Percentiles rank a stretch among this genome's conserved stretches.
Conservation (phyloP, 2,797 vertebrate species). For the Pygocentrus nattereri region DNA sequence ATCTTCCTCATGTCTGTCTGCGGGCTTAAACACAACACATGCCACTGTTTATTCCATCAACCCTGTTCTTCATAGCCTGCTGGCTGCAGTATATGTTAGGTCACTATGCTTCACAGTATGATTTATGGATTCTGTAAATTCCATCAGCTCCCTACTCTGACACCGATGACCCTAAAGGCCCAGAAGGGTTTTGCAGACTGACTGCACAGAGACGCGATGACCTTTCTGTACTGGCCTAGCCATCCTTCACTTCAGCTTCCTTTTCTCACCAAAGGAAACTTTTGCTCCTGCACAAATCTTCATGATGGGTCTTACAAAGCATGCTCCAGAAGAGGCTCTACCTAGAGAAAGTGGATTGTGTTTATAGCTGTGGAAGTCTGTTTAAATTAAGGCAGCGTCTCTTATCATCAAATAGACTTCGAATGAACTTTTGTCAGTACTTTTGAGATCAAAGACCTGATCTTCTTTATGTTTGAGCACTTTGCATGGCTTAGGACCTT, state of each 20-base stretch:
- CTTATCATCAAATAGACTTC: background rate
- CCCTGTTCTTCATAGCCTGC: background rate
- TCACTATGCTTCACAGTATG: background rate
- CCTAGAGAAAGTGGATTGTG: background rate
- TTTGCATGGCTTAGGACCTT: background rate
- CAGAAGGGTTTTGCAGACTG: background rate
- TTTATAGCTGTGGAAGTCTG: background rate
- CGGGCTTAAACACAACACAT: conserved; percentile 39
- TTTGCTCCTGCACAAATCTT: conserved; percentile 5
- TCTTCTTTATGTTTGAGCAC: background rate
- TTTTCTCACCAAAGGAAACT: conserved; percentile 3
- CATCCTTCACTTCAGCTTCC: conserved; percentile 21
- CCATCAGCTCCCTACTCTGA: background rate
- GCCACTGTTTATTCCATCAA: conserved; percentile 8
- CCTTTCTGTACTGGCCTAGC: conserved; percentile 37
- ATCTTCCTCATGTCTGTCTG: conserved; percentile 31
- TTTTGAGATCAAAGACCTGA: background rate
- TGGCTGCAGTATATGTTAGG: background rate
- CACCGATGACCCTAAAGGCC: conserved; percentile 21
- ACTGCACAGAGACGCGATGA: conserved; percentile 30
- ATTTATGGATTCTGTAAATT: conserved; percentile 27
- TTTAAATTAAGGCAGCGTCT: background rate
- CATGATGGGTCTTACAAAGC: background rate
- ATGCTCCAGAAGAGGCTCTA: background rate
- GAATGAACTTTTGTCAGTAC: background rate